Evolutionary conservation across 1,140 invertebrate species (phyloP).

Genomic region (Acyrthosiphon pisum): DNA sequence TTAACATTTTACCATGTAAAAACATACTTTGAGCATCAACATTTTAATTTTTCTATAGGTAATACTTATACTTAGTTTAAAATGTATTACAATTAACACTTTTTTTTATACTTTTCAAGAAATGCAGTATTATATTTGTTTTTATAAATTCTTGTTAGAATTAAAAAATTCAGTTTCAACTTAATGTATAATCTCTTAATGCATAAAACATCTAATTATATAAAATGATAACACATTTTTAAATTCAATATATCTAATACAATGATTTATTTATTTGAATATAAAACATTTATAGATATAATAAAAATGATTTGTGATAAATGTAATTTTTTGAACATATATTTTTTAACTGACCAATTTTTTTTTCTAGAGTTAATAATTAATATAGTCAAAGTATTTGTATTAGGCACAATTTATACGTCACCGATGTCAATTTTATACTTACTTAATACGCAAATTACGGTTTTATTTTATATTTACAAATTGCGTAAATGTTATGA

Average conservation of each 20-base stretch:
- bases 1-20: background rate
- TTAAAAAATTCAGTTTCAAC: background rate
- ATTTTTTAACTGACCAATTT: background rate
- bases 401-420: background rate
- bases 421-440: background rate
- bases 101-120: background rate
- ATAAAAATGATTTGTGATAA: constrained; percentile 5
- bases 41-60: background rate
- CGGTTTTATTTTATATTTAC: background rate
- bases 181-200: no score
- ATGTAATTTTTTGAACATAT: background rate
- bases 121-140: background rate
- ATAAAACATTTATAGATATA: background rate
- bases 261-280: constrained; percentile 19
- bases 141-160: background rate
- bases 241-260: background rate
- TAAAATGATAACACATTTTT: background rate
- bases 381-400: background rate
- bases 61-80: background rate
- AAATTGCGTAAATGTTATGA: background rate
- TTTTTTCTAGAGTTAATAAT: background rate
- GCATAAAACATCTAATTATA: background rate
- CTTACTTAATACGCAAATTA: background rate
- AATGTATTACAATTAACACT: no score
- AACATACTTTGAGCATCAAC: background rate